phyloP scores from a whole-genome alignment of 2,888 invertebrate genomes.

The Eristalinus sepulchralis region DNA sequence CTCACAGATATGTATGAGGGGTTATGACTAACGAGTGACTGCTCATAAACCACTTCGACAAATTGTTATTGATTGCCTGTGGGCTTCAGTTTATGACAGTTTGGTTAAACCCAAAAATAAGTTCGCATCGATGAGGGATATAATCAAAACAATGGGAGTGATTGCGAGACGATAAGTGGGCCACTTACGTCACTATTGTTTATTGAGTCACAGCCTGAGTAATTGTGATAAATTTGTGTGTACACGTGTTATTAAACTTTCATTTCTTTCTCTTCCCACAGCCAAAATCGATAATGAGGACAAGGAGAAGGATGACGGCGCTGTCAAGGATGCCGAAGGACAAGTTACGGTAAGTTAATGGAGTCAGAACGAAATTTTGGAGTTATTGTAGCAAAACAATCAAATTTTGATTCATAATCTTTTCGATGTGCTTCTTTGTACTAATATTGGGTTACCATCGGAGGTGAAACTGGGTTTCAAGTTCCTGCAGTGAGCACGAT shows the following conservation, averaged over 20 bases:
- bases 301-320: slow-evolving; percentile 31
- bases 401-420: too few species aligned
- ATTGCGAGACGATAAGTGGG: background rate
- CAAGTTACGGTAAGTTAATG: slow-evolving; percentile 76
- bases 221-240: background rate
- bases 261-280: background rate
- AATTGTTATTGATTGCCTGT: background rate
- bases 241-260: background rate
- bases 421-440: too few species aligned
- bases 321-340: slow-evolving; percentile 73
- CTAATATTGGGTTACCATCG: too few species aligned
- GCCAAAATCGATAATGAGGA: slow-evolving; percentile 9
- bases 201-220: background rate
- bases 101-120: background rate
- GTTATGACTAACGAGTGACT: too few species aligned
- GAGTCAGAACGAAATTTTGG: background rate
- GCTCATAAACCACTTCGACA: too few species aligned
- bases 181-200: background rate
- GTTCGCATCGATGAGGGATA: background rate
- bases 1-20: too few species aligned
- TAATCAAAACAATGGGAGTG: background rate
- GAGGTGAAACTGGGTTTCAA: too few species aligned
- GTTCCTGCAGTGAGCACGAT: too few species aligned
- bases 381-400: background rate
- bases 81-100: background rate